phyloP scores from a whole-genome alignment of 2,113 vertebrate species.

The Notarius quadriscutis region DNA sequence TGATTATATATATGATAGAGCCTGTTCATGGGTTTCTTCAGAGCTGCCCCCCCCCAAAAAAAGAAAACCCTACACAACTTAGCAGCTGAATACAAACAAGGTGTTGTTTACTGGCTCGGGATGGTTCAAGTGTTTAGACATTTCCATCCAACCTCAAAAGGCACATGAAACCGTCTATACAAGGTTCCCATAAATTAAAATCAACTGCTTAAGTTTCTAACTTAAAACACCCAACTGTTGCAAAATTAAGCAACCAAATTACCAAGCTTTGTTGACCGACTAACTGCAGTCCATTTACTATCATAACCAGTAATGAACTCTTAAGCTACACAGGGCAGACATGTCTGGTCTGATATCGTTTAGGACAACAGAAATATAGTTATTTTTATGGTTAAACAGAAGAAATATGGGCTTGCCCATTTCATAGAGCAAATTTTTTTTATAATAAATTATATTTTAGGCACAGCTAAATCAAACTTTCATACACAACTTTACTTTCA shows the following conservation, averaged over 20 bases:
- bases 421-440: not conserved
- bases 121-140: not conserved
- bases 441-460: not conserved
- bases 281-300: not conserved
- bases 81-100: not conserved
- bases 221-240: not conserved
- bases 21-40: not conserved
- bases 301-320: not conserved
- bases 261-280: not conserved
- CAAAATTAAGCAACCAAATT: not conserved
- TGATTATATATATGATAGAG: too few species aligned
- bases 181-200: not conserved
- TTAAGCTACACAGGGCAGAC: not conserved
- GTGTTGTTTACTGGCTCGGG: not conserved
- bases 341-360: not conserved
- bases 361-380: not conserved
- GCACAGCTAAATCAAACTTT: not conserved
- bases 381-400: not conserved
- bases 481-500: not conserved
- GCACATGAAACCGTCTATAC: not conserved
- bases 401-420: not conserved
- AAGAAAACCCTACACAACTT: not conserved
- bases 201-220: not conserved
- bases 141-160: not conserved
- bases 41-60: not conserved